Base-by-base conservation (phyloP, 2,113 vertebrate genomes). In the Uria lomvia region DNA sequence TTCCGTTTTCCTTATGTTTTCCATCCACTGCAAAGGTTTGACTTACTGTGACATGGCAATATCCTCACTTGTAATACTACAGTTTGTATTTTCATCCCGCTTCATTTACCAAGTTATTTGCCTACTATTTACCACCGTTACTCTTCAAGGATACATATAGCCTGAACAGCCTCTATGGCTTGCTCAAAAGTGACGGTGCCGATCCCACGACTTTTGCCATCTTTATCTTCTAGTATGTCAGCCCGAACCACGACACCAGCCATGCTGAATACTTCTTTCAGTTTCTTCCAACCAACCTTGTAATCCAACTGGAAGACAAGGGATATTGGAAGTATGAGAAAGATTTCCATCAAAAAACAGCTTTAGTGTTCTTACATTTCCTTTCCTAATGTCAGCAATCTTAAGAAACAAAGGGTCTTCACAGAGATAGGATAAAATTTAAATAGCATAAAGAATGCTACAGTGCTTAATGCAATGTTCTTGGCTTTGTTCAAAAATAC, bases 201-300 rank as follows among this genome's bases (percentile, higher is more conserved):
- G 86, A 99, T 99, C 56, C 99, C 99, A 55, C 99, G 98, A 92
- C 99, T 99, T 93, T 99, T 99, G 36, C 99, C 99, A 15, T 99
- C 99, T 95, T 99, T 99, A 97, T 99, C 99, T 94, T 99, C 99
- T 50, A 99, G 98, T 86, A 99, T 99, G 97, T 99, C 99, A 1
- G 99, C 97, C 53, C 99, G 98, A 34, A 99, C 97, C 62, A 99
- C 99, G 22, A 98, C 97, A 15, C 99, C 99, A 0, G 99, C 99
- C 99, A 99, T 99, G 97, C 98, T 94, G 93, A 99, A 99, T 12
- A 99, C 99, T 97, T 99, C 99, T 65, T 99, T 99, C 98, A 99
- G 98, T 96, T 99, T 99, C 98, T 99, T 99, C 99, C 99, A 99
- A 47, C 99, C 99, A 63, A 99, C 99, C 97, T 99, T 99, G 98